A percentile compares a stretch with the other conserved stretches of the same genome.
These are phyloP conservation scores for Caenorhabditis wallacei DNA, from an alignment of 2,888 invertebrate species.

Conservation along the genomic window DNA sequence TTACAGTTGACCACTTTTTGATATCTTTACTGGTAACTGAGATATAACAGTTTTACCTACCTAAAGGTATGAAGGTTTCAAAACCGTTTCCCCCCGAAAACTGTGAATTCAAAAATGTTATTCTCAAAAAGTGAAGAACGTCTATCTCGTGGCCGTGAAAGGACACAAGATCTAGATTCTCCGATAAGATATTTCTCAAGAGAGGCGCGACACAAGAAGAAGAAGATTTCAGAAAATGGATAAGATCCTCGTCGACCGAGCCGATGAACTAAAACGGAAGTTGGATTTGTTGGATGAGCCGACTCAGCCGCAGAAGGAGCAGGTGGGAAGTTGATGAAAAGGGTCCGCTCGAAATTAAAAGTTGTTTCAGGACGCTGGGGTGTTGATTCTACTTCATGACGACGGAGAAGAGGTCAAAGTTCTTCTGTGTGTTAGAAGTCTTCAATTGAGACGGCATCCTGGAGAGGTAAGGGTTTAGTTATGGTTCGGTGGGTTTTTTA, in stretches of 20 bases:
- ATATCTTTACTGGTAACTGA: too few species aligned
- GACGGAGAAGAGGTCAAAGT: conserved; percentile 58
- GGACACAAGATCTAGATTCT: neutral
- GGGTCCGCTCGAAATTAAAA: neutral
- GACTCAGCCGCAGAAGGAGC: conserved; percentile 28
- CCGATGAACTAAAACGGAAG: conserved; percentile 18
- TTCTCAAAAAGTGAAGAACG: too few species aligned
- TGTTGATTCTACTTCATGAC: conserved; percentile 64
- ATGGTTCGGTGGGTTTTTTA: conserved; percentile 16
- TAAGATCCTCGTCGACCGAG: conserved; percentile 6
- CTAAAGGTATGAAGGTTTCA: too few species aligned
- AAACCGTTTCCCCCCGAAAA: too few species aligned
- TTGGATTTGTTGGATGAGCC: conserved; percentile 37
- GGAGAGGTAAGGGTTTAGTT: conserved; percentile 58
- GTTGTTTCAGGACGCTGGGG: conserved; percentile 68
- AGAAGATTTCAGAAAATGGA: neutral
- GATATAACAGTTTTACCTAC: too few species aligned
- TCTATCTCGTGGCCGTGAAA: too few species aligned
- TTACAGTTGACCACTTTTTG: too few species aligned
- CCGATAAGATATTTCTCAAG: neutral
- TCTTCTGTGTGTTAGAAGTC: conserved; percentile 67
- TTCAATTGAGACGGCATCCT: conserved; percentile 66
- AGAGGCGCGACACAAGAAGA: neutral
- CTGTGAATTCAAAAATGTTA: too few species aligned
- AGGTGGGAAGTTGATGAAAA: conserved; percentile 35